Evolutionary conservation across 2,113 vertebrate genomes (phyloP).

Genomic region (Xiphias gladius): DNA sequence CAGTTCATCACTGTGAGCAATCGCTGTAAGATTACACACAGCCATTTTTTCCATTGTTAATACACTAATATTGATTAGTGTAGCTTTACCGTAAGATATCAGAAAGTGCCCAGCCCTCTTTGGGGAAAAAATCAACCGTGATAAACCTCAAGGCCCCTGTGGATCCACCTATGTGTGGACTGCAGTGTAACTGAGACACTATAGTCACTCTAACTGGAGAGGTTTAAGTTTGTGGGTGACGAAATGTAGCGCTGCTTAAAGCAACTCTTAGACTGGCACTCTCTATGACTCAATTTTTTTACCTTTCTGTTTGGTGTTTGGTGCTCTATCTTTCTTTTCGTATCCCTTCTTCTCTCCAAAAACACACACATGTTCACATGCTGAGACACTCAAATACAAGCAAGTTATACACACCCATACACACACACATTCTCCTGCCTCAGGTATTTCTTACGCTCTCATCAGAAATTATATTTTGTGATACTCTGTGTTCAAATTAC

Average conservation of each 20-base stretch:
- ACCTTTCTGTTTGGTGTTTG: constrained; percentile 17
- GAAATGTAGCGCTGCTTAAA: constrained; percentile 15
- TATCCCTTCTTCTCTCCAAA: constrained; percentile 18
- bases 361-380: neutral
- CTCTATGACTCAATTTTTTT: constrained; percentile 33
- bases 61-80: too few species aligned
- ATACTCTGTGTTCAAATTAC: neutral
- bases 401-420: neutral
- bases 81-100: neutral
- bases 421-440: constrained; percentile 4
- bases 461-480: neutral
- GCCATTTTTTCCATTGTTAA: neutral
- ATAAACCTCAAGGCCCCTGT: neutral
- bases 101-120: neutral
- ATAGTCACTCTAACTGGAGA: neutral
- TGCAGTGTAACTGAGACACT: neutral
- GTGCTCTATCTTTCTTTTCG: constrained; percentile 13
- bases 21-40: neutral
- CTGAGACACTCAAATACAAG: constrained; percentile 1
- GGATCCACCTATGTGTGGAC: constrained; percentile 10
- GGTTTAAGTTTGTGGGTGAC: neutral
- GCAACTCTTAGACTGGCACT: constrained; percentile 16
- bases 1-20: neutral
- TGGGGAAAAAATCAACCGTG: neutral
- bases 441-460: constrained; percentile 9